phyloP scores from a whole-genome alignment of 1,140 invertebrate genomes.

The Musca vetustissima region DNA sequence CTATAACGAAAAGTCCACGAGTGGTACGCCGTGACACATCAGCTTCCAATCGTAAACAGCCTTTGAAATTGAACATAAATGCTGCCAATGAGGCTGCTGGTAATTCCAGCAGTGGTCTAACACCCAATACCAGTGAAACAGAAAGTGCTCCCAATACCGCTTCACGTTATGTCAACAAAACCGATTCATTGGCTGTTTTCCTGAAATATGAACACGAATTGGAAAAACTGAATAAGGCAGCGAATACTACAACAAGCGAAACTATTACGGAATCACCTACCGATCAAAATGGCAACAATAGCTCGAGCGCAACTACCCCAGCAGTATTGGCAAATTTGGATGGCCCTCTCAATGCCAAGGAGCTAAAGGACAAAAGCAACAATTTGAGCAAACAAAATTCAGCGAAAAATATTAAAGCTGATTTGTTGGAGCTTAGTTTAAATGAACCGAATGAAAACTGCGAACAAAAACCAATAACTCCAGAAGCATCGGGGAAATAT shows the following conservation, averaged over 20 bases:
- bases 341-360: constrained; percentile 44
- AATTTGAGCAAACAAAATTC: constrained; percentile 52
- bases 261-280: not conserved
- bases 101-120: not conserved
- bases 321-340: not conserved
- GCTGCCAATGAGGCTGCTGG: constrained; percentile 4
- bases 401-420: constrained; percentile 41
- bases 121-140: constrained; percentile 23
- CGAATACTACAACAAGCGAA: not conserved
- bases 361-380: constrained; percentile 54
- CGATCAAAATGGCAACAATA: not conserved
- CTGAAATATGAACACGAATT: constrained; percentile 53
- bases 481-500: not conserved
- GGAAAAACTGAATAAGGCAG: constrained; percentile 38
- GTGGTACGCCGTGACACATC: constrained; percentile 48
- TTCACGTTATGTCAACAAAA: constrained; percentile 42
- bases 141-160: not conserved
- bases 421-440: not conserved
- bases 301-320: not conserved
- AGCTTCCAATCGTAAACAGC: constrained; percentile 47
- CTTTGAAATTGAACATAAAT: constrained; percentile 35
- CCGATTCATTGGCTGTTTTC: constrained; percentile 52
- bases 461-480: not conserved
- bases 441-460: not conserved
- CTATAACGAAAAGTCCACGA: constrained; percentile 40